Evolutionary conservation across 1,140 invertebrate genomes (phyloP), one percentile per base, ranked within the genome.

Genomic region (Drosophila saltans): DNA sequence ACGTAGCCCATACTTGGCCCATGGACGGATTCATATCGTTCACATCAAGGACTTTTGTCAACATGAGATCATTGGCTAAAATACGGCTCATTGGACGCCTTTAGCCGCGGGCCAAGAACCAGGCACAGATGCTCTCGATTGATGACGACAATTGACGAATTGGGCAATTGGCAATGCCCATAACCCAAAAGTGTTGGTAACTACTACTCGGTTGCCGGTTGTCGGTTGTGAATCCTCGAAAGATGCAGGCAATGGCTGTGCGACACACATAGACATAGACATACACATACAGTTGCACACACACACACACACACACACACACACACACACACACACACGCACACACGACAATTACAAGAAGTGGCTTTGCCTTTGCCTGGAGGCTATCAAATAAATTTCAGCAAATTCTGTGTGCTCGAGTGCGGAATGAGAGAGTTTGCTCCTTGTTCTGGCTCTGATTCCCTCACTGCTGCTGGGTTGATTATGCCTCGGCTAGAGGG

Each of bases 101-200:
- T 80, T 89, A 72, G 84, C 83, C 83, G 84, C 83, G 66, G 83
- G 83, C 84, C 77, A 88, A 88, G 83, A 89, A 88, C 71, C 84
- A 48, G 69, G 83, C 83, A 88, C 83, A 88, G 83, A 88, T 88
- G 83, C 84, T 88, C 76, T 75, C 83, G 66, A 64, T 78, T 64
- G 70, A 81, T 76, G 75, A 88, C 48, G 75, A 86, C 79, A 74
- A 52, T 52, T 52, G 45, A 52, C 45, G 45, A 81, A 85, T 81
- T 85, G 74, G 82, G 60, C 82, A 85, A 84, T 79, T 78, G 72
- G 24, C 59, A 58, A 39, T 72, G 30, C 52, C 59, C 69, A 71
- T 71, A 56, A 77, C 73, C 74, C 66, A 77, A 76, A 77, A 77
- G 74, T 77, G 74, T 77, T 77, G 74, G 74, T 77, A 77, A 77